Percentiles rank a stretch among this genome's conserved stretches.
These are phyloP conservation scores for Bolborhynchus lineola DNA, from an alignment of 2,113 vertebrate genomes.

Conservation along the genomic window DNA sequence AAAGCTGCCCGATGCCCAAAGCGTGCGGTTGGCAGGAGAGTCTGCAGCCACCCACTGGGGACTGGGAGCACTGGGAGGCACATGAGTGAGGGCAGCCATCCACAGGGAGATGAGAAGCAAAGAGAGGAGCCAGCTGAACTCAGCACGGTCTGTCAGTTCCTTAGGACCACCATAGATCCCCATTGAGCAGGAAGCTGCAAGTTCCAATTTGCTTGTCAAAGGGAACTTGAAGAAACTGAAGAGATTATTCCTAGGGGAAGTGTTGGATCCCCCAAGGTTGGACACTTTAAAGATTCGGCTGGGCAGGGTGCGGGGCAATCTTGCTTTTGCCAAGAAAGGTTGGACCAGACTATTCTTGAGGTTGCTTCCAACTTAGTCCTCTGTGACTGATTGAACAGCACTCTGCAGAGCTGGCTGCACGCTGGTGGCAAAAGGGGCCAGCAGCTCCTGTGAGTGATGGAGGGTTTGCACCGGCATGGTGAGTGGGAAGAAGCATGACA, in stretches of 20 bases:
- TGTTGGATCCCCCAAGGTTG: not conserved
- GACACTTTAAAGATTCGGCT: not conserved
- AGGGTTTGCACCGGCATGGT: not conserved
- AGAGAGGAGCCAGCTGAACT: not conserved
- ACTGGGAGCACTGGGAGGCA: not conserved
- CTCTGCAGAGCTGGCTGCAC: not conserved
- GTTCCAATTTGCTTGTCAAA: not conserved
- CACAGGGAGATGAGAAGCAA: not conserved
- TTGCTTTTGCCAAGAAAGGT: not conserved
- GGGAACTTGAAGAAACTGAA: not conserved
- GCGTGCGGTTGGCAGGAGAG: not conserved
- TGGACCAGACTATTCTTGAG: not conserved
- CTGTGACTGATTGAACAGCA: not conserved
- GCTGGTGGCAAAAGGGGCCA: fast-evolving
- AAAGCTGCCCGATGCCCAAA: not conserved
- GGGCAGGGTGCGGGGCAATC: not conserved
- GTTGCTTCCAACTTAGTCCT: not conserved
- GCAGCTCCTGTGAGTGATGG: not conserved
- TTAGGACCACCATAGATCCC: not conserved
- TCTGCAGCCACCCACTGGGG: not conserved
- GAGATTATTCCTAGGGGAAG: not conserved
- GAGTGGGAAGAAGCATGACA: not conserved
- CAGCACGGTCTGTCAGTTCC: not conserved
- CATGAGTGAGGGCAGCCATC: fast-evolving
- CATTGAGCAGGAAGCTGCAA: not conserved